Base-by-base conservation (phyloP, 2,797 vertebrate genomes). In the Cossypha niveicapilla region DNA sequence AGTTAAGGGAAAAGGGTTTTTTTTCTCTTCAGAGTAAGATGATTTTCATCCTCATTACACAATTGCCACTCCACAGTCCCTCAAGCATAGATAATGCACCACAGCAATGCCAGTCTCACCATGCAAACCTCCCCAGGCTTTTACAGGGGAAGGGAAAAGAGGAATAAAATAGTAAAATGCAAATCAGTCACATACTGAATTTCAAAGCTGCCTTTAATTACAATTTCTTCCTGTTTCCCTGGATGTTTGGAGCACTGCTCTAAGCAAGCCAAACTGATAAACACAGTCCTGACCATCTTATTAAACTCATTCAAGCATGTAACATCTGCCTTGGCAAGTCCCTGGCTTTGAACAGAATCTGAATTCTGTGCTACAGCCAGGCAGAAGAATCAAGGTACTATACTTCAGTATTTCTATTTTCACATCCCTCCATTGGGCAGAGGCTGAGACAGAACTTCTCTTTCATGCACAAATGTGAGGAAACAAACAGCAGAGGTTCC, bases 191-290 rank as follows among this genome's bases (percentile, higher is more conserved):
- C 54, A 61, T 13, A 75, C 30, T 78, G 82, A 91, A 93, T 93
- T 93, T 92, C 83, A 95, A 92, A 95, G 94, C 68, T 3, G 10
- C 51, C 54, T 80, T 95, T 92, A 94, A 92, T 92, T 94, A 92
- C 62, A 77, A 80, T 86, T 80, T 91, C 85, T 93, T 95, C 91
- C 75, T 54, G 57, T 88, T 88, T 90, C 62, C 51, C 66, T 51
- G 34, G 56, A 65, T 75, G 44, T 84, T 51, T 27, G 35, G 51
- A 83, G 62, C 44, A 75, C 39, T 81, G 88, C 91, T 91, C 7
- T 57, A 84, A 95, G 94, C 58, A 83, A 94, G 62, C 23, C 66
- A 91, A 78, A 37, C 11, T 53, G 24, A 66, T 86, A 80, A 96
- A 81, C 67, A 88, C 24, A 66, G 61, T 70, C 47, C 32, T 62